Evolutionary conservation across 2,113 vertebrate genomes (phyloP), one percentile per base, ranked within the genome.

Genomic region (Tetrax tetrax): DNA sequence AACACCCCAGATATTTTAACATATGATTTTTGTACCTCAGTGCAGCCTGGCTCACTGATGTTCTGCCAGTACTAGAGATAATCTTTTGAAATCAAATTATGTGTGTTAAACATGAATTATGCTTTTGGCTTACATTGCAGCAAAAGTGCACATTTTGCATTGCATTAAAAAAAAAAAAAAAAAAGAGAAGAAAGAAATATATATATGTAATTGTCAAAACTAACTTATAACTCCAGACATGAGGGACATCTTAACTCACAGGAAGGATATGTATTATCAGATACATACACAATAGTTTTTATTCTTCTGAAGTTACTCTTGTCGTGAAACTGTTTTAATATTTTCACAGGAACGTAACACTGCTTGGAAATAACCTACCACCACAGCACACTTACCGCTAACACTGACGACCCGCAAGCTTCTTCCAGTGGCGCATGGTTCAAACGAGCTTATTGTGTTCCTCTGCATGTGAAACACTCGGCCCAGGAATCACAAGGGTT

Each of bases 41-140:
- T 9, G 53, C 51, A 88, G 41, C 23, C 56, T 82, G 65, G 27
- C 45, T 94, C 15, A 6, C 45, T 89, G 82, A 68, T 53, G 16
- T 69, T 97, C 70, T 84, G 59, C 66, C 79, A 89, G 65, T 77
- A 68, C 31, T 41, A 91, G 66, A 85, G 57, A 88, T 56, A 96
- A 94, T 95, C n/a, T 84, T 90, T 89, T 83, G 35, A 92, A 96
- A 97, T 95, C 82, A 90, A 79, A 95, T 96, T 91, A 82, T 27
- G 16, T 53, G 33, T 75, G 12, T 76, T 22, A 77, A 66, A 68
- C 56, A 83, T 83, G 64, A 87, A 92, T 95, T 93, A 93, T 57
- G 57, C 31, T 91, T 89, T 80, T 77, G 45, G 66, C 90, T 95
- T 87, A 84, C 77, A 45, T 6, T 86, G 89, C 63, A 91, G 38